phyloP scores from a whole-genome alignment of 1,140 invertebrate species.

The Asbolus verrucosus region DNA sequence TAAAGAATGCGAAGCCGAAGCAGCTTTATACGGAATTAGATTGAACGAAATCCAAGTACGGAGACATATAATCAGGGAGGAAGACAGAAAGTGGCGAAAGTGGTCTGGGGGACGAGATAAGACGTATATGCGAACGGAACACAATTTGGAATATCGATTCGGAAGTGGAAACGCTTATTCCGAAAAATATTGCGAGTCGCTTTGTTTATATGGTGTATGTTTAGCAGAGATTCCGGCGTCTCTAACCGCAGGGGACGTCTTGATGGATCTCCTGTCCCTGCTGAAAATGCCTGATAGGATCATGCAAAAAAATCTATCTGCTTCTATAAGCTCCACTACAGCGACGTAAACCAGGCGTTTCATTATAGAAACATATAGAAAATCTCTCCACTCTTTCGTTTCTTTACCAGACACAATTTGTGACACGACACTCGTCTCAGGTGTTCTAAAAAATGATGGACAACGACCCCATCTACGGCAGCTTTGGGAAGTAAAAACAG shows the following conservation, averaged over 20 bases:
- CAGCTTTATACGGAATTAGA: slow-evolving; percentile 52
- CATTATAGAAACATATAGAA: too few species aligned
- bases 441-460: too few species aligned
- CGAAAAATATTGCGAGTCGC: slow-evolving; percentile 49
- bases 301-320: too few species aligned
- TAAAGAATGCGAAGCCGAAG: slow-evolving; percentile 49
- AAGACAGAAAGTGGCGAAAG: slow-evolving; percentile 37
- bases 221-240: slow-evolving; percentile 25
- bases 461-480: too few species aligned
- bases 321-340: too few species aligned
- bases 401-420: too few species aligned
- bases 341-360: too few species aligned
- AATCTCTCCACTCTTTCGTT: too few species aligned
- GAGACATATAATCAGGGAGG: slow-evolving; percentile 48
- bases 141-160: slow-evolving; percentile 50
- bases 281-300: too few species aligned
- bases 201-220: slow-evolving; percentile 44
- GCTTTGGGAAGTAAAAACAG: too few species aligned
- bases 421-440: too few species aligned
- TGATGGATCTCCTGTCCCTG: slow-evolving; percentile 9
- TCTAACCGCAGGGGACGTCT: slow-evolving; percentile 6
- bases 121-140: slow-evolving; percentile 39
- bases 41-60: slow-evolving; percentile 51
- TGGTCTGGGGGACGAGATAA: slow-evolving; percentile 40
- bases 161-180: slow-evolving; percentile 49